phyloP scores from a whole-genome alignment of 1,140 invertebrate species.

The Linepithema humile region DNA sequence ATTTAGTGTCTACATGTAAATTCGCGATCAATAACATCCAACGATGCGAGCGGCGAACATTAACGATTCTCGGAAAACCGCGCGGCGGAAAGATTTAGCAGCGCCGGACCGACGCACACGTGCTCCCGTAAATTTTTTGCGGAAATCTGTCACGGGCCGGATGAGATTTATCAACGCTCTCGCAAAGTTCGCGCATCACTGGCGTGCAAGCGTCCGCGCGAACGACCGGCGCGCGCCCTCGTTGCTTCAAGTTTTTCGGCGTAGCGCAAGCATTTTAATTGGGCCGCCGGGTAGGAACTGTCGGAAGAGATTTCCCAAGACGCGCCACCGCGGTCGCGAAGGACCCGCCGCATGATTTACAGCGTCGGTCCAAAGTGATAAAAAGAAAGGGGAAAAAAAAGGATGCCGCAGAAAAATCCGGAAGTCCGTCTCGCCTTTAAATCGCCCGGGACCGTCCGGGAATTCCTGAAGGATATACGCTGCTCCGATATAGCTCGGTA shows the following conservation, averaged over 20 bases:
- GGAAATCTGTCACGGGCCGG: constrained; percentile 71
- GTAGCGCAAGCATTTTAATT: constrained; percentile 63
- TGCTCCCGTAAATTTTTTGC: constrained; percentile 67
- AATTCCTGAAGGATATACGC: constrained; percentile 66
- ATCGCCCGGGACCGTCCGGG: constrained; percentile 57
- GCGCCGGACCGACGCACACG: constrained; percentile 53
- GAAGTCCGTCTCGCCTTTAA: constrained; percentile 63
- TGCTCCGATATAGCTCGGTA: constrained; percentile 51
- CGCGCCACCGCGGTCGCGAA: constrained; percentile 11
- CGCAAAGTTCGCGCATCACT: constrained; percentile 65
- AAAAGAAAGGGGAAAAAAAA: constrained; percentile 46
- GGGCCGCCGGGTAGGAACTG: constrained; percentile 44
- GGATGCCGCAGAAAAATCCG: constrained; percentile 53
- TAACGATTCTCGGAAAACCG: constrained; percentile 63
- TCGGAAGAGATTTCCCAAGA: constrained; percentile 66
- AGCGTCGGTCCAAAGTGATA: neutral
- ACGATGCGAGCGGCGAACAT: constrained; percentile 49
- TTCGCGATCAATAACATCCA: constrained; percentile 57
- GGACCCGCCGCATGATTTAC: constrained; percentile 34
- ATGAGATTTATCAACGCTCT: constrained; percentile 73
- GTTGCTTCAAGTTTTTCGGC: constrained; percentile 54
- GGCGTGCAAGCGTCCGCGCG: constrained; percentile 9
- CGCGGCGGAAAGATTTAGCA: constrained; percentile 41
- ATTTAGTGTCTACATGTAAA: neutral
- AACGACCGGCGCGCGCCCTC: constrained; percentile 1